Percentiles rank a stretch among this genome's conserved stretches.
Conservation (phyloP, 2,113 vertebrate species). For the Connochaetes taurinus region DNA sequence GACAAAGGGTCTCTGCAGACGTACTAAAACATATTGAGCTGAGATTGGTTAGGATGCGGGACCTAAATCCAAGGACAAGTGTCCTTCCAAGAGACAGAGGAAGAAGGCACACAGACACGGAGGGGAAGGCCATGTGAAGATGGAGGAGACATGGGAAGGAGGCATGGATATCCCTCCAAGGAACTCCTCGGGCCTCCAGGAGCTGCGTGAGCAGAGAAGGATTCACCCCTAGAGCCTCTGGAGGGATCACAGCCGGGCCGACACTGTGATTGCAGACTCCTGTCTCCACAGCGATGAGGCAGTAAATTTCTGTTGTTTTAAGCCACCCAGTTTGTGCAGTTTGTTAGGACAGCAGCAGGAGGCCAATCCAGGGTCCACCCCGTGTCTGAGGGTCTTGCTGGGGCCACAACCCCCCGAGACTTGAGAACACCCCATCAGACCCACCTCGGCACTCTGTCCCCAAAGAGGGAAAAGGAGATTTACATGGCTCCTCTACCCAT, state of each 20-base stretch:
- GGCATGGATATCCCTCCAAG: accelerated
- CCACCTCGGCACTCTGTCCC: not conserved
- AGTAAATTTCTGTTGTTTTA: not conserved
- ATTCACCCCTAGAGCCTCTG: accelerated
- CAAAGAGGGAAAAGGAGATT: not conserved
- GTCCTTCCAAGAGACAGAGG: not conserved
- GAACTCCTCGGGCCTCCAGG: not conserved
- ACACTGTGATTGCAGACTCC: not conserved
- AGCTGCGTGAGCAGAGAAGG: not conserved
- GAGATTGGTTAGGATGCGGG: not conserved
- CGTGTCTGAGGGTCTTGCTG: not conserved
- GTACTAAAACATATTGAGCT: not conserved
- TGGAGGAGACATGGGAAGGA: not conserved
- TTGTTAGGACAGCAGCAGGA: not conserved
- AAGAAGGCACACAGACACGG: not conserved
- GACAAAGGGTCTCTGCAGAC: not conserved
- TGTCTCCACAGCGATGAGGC: accelerated
- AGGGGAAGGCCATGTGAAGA: not conserved
- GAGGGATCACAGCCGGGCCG: not conserved
- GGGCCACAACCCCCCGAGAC: not conserved
- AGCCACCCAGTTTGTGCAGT: not conserved
- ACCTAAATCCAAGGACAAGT: not conserved
- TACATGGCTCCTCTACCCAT: not conserved
- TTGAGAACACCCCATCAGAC: not conserved
- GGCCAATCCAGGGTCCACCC: not conserved